A percentile compares a stretch with the other conserved stretches of the same genome.
Conservation (phyloP, 2,113 vertebrate species). For the Hydropotes inermis region DNA sequence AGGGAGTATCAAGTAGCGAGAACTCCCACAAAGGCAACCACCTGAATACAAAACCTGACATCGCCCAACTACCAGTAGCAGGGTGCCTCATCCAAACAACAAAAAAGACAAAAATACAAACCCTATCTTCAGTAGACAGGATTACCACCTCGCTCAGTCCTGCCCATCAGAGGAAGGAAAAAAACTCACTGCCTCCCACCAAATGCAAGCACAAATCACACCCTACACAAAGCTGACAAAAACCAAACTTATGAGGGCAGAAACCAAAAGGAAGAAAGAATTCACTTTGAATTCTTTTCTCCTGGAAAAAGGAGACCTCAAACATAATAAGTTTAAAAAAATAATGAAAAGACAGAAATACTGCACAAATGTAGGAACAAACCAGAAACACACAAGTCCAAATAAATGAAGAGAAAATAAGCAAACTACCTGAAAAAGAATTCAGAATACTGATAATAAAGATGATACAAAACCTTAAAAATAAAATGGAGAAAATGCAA, state of each 20-base stretch:
- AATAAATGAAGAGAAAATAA: neutral
- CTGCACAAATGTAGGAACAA: neutral
- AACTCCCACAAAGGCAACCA: neutral
- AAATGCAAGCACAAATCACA: neutral
- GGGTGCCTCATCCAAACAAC: neutral
- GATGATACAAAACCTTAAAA: neutral
- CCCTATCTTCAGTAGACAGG: neutral
- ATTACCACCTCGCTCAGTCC: neutral
- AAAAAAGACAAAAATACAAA: neutral
- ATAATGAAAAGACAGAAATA: neutral
- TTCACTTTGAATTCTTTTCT: neutral
- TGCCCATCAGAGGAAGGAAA: neutral
- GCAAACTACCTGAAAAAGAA: neutral
- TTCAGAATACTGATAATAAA: neutral
- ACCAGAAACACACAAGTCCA: neutral
- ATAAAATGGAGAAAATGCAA: neutral
- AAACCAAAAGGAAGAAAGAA: neutral
- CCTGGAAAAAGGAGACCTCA: neutral
- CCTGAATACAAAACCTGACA: neutral
- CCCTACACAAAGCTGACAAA: neutral
- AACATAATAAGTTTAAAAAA: neutral
- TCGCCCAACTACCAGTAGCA: neutral
- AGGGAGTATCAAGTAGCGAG: neutral
- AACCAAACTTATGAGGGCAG: neutral
- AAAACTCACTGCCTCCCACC: neutral